These are phyloP conservation scores for Byasa hedistus DNA, from an alignment of 2,888 invertebrate species.

Conservation along the genomic window DNA sequence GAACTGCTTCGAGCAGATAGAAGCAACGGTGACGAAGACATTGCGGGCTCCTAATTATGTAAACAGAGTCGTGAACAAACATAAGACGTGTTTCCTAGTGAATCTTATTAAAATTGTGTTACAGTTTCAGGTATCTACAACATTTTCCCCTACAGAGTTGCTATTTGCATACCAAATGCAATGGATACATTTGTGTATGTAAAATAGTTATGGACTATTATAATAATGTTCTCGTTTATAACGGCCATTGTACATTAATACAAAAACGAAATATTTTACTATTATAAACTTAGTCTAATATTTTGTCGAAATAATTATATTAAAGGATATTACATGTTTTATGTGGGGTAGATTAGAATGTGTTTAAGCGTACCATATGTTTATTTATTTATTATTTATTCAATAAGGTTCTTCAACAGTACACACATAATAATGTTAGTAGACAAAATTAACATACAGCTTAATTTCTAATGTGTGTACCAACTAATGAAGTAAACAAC, in stretches of 20 bases:
- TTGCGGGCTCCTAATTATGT: slow-evolving; percentile 1
- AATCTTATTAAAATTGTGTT: slow-evolving; percentile 3
- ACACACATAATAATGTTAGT: too few species aligned
- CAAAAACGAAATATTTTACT: not conserved
- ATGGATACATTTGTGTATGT: slow-evolving; percentile 1
- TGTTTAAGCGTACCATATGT: too few species aligned
- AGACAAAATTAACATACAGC: too few species aligned
- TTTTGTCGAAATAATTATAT: too few species aligned
- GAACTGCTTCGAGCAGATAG: not conserved
- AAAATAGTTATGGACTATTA: not conserved
- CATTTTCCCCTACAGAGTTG: not conserved
- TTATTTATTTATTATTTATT: too few species aligned
- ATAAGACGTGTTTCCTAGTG: slow-evolving; percentile 5
- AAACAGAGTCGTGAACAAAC: slow-evolving; percentile 1
- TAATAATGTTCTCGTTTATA: not conserved
- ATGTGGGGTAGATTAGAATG: too few species aligned
- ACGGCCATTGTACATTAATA: not conserved
- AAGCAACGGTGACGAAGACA: not conserved
- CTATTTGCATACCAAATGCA: not conserved
- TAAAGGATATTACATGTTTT: too few species aligned
- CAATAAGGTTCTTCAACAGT: too few species aligned
- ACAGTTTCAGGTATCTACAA: slow-evolving; percentile 2
- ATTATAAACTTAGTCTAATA: not conserved
- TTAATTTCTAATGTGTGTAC: too few species aligned
- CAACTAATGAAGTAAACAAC: too few species aligned